Conservation (phyloP, 2,797 vertebrate genomes). For the Bradypus variegatus region DNA sequence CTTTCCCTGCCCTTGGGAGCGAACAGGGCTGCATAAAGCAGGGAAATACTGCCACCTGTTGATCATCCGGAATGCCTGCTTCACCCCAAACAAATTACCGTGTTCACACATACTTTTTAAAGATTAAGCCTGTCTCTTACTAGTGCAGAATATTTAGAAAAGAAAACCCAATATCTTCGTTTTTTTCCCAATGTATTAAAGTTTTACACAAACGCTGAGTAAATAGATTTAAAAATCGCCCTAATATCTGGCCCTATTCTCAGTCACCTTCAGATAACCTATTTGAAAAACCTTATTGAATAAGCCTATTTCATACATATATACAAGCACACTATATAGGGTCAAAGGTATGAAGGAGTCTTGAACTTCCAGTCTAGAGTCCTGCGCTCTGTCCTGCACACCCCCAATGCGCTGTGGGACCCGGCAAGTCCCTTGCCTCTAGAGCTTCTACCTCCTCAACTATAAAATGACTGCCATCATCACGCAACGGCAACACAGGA, state of each 20-base stretch:
- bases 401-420: neutral
- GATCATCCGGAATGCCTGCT: slow-evolving; percentile 9
- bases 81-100: neutral
- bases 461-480: too few species aligned
- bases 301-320: neutral
- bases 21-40: neutral
- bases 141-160: neutral
- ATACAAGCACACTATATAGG: neutral
- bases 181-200: neutral
- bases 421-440: neutral
- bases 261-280: neutral
- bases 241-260: neutral
- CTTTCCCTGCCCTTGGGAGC: fast-evolving
- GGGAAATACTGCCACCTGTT: slow-evolving; percentile 71
- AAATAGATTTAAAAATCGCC: neutral
- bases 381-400: neutral
- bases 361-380: neutral
- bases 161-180: neutral
- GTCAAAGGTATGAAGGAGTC: neutral
- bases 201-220: neutral
- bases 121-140: neutral
- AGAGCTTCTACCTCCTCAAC: neutral
- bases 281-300: too few species aligned
- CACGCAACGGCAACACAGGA: neutral
- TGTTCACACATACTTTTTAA: fast-evolving